These are phyloP conservation scores for Argyresthia albistria DNA, from an alignment of 2,888 invertebrate species.

Conservation along the genomic window DNA sequence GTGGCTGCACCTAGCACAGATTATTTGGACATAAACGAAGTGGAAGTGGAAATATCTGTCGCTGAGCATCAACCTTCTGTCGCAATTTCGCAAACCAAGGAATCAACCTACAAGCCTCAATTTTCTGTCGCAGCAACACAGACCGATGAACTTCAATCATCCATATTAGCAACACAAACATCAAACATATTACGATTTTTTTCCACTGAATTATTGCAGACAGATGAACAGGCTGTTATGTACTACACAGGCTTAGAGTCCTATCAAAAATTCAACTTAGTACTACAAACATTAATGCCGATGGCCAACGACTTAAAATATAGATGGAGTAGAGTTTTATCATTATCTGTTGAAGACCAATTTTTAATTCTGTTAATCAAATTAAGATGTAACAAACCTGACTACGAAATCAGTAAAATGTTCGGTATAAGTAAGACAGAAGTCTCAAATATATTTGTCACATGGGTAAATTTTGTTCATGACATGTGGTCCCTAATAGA, in stretches of 20 bases:
- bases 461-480: background rate
- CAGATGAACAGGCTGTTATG: background rate
- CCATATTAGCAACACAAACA: background rate
- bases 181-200: background rate
- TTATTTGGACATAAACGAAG: too few relatives aligned
- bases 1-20: too few relatives aligned
- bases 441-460: background rate
- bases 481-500: background rate
- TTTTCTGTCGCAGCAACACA: too few relatives aligned
- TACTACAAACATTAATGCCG: background rate
- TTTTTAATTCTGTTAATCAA: conserved; percentile 1
- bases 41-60: too few relatives aligned
- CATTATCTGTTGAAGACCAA: background rate
- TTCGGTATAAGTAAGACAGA: background rate
- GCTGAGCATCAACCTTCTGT: too few relatives aligned
- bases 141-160: too few relatives aligned
- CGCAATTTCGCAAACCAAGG: too few relatives aligned
- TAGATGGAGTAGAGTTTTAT: background rate
- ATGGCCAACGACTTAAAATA: background rate
- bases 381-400: conserved; percentile 1
- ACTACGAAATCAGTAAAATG: conserved; percentile 1
- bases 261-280: background rate
- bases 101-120: too few relatives aligned
- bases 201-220: background rate
- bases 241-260: background rate